Evolutionary conservation across 2,888 invertebrate species (phyloP).

Genomic region (Scaptomyza parva): DNA sequence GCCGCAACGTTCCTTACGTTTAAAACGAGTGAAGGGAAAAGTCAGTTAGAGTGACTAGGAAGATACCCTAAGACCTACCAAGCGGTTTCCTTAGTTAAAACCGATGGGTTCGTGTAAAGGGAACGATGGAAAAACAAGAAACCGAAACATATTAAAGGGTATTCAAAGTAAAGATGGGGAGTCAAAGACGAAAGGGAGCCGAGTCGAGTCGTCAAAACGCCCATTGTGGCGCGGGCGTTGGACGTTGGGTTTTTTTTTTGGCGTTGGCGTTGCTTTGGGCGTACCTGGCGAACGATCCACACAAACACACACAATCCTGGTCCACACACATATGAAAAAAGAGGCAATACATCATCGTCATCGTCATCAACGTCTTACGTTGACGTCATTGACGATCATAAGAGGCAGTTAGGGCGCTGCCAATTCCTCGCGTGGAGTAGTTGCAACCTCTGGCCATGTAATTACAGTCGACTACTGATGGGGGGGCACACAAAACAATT

Average conservation of each 20-base stretch:
- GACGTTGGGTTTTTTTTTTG: conserved; percentile 50
- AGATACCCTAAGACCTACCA: neutral
- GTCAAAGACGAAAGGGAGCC: neutral
- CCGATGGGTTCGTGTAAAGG: neutral
- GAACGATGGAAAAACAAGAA: neutral
- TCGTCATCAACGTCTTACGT: conserved; percentile 11
- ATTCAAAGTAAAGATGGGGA: neutral
- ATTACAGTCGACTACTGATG: conserved; percentile 36
- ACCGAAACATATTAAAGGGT: neutral
- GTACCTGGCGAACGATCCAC: conserved; percentile 33
- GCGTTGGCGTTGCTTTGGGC: conserved; percentile 50
- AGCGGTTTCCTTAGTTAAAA: neutral
- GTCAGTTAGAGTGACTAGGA: neutral
- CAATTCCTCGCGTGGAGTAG: conserved; percentile 28
- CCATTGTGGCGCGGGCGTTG: conserved; percentile 64
- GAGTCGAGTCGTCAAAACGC: conserved; percentile 71
- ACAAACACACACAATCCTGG: conserved; percentile 6
- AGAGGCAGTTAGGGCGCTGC: conserved; percentile 18
- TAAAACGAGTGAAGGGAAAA: neutral
- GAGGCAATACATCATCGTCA: conserved; percentile 60
- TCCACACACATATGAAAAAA: conserved; percentile 9
- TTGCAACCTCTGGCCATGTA: conserved; percentile 39
- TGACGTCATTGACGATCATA: conserved; percentile 4
- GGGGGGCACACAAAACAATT: conserved; percentile 47
- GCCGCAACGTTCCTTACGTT: conserved; percentile 28